phyloP scores from a whole-genome alignment of 2,113 vertebrate species.

The Ammodramus savannarum region DNA sequence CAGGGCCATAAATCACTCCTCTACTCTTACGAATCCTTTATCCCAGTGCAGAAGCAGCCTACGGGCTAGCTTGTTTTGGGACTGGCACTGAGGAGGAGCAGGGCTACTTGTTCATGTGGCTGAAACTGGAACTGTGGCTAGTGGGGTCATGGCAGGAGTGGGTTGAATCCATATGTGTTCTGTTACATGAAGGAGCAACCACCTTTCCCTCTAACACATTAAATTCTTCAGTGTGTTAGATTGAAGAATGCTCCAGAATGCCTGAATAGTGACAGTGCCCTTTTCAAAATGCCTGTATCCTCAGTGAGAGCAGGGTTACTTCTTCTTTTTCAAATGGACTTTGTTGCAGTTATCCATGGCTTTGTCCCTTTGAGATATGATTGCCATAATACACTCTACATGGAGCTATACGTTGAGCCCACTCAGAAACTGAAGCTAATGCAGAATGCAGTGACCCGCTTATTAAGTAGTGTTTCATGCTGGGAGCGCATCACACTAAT shows the following conservation, averaged over 20 bases:
- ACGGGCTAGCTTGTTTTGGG: not conserved
- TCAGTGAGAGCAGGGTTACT: not conserved
- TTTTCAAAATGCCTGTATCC: not conserved
- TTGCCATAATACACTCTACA: conserved; percentile 19
- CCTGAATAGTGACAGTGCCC: not conserved
- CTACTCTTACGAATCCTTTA: not conserved
- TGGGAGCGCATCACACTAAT: conserved; percentile 37
- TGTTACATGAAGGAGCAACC: not conserved
- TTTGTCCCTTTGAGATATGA: conserved; percentile 39
- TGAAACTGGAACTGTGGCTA: not conserved
- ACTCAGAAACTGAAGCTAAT: conserved; percentile 59
- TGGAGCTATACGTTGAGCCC: not conserved
- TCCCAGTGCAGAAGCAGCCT: not conserved
- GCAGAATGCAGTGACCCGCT: conserved; percentile 43
- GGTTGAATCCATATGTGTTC: fast-evolving
- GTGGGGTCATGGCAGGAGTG: fast-evolving
- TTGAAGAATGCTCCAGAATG: not conserved
- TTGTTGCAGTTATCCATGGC: not conserved
- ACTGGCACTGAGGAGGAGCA: fast-evolving
- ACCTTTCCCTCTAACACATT: not conserved
- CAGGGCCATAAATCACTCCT: not conserved
- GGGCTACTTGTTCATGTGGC: fast-evolving
- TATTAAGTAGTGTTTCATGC: conserved; percentile 26
- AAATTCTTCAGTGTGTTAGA: not conserved
- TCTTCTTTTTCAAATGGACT: conserved; percentile 20